Percentiles rank a stretch among this genome's conserved stretches.
These are phyloP conservation scores for Cryptophagus acutangulus DNA, from an alignment of 2,888 invertebrate genomes.

Conservation along the genomic window DNA sequence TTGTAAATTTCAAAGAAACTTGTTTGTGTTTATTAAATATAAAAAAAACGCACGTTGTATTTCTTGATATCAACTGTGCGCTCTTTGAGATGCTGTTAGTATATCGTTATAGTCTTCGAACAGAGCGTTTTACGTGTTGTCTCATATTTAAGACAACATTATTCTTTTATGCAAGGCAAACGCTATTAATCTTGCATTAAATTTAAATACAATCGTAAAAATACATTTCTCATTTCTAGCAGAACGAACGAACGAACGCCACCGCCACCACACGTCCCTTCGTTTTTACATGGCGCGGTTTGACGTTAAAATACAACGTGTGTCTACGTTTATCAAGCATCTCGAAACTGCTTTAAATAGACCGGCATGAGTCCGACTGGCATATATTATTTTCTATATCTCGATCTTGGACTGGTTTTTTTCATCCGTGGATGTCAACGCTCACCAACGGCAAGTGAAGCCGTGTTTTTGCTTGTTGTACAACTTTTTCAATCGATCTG, in stretches of 20 bases:
- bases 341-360: slow-evolving; percentile 41
- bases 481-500: slow-evolving; percentile 41
- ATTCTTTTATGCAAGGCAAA: slow-evolving; percentile 22
- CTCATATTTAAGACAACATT: no score
- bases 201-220: slow-evolving; percentile 42
- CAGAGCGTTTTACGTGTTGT: no score
- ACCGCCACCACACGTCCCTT: slow-evolving; percentile 14
- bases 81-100: no score
- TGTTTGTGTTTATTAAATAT: no score
- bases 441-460: slow-evolving; percentile 27
- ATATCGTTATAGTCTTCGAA: no score
- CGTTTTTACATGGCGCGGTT: slow-evolving; percentile 15
- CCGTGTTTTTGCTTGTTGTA: slow-evolving; percentile 40
- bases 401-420: slow-evolving; percentile 39
- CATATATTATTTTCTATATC: slow-evolving; percentile 41
- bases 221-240: slow-evolving; percentile 34
- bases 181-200: slow-evolving; percentile 32
- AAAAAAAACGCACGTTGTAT: no score
- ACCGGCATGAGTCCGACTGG: slow-evolving; percentile 37
- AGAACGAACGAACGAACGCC: slow-evolving; percentile 28
- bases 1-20: no score
- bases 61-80: no score
- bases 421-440: slow-evolving; percentile 21
- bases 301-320: slow-evolving; percentile 43
- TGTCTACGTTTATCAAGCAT: slow-evolving; percentile 38